Conservation (phyloP, 1,140 invertebrate genomes). For the Macrobrachium rosenbergii region DNA sequence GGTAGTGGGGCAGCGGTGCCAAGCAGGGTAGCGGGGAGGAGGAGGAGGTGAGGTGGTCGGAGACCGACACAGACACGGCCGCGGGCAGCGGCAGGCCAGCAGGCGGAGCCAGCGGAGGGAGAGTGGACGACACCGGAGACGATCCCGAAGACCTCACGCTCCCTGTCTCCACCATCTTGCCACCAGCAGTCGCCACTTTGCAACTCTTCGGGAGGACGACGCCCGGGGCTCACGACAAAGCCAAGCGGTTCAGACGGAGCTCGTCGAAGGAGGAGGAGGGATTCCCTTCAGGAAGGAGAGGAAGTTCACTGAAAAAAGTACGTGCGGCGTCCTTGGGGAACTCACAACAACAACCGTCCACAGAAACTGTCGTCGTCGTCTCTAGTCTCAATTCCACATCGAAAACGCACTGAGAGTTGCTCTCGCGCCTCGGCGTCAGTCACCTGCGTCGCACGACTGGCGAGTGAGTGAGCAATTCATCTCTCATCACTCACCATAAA, state of each 20-base stretch:
- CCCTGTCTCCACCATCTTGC: constrained; percentile 59
- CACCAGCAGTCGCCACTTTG: constrained; percentile 59
- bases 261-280: no score
- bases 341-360: not conserved
- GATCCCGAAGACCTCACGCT: constrained; percentile 51
- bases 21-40: constrained; percentile 47
- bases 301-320: no score
- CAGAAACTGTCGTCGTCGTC: not conserved
- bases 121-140: constrained; percentile 50
- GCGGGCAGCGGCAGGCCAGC: constrained; percentile 39
- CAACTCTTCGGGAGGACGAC: not conserved
- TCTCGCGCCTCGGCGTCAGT: not conserved
- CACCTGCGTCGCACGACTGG: constrained; percentile 27
- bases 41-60: not conserved
- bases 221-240: not conserved
- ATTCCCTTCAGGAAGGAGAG: no score
- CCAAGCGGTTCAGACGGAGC: not conserved
- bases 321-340: no score
- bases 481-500: constrained; percentile 56
- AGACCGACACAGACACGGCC: constrained; percentile 15
- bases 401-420: not conserved
- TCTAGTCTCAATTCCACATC: not conserved
- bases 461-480: constrained; percentile 44
- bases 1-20: constrained; percentile 54
- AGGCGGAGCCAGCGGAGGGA: constrained; percentile 26